phyloP scores from a whole-genome alignment of 1,140 invertebrate genomes.

The Micrasema minimum region DNA sequence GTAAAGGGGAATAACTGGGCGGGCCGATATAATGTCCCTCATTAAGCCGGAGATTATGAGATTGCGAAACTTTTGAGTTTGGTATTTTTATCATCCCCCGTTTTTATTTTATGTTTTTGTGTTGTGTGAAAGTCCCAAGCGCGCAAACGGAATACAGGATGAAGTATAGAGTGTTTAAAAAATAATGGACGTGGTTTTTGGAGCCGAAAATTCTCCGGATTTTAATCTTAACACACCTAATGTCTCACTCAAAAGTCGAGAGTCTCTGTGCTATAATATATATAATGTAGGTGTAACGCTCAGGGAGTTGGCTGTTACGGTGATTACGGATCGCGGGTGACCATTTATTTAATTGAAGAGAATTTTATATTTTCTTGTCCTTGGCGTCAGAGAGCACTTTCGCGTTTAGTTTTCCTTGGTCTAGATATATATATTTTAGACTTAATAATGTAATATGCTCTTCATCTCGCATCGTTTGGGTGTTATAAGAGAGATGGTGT shows the following conservation, averaged over 20 bases:
- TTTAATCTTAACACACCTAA: constrained; percentile 30
- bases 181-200: constrained; percentile 14
- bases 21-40: constrained; percentile 33
- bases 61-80: constrained; percentile 32
- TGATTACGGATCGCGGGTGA: neutral
- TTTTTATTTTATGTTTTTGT: constrained; percentile 14
- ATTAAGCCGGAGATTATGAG: constrained; percentile 37
- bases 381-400: too few relatives aligned
- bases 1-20: constrained; percentile 27
- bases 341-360: constrained; percentile 2
- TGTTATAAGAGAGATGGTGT: too few relatives aligned
- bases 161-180: constrained; percentile 32
- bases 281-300: too few relatives aligned
- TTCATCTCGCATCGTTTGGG: too few relatives aligned
- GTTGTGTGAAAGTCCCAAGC: neutral
- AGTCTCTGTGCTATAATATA: neutral
- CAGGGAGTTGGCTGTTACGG: too few relatives aligned
- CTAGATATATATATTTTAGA: too few relatives aligned
- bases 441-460: too few relatives aligned
- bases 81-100: constrained; percentile 17
- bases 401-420: too few relatives aligned
- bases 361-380: neutral
- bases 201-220: neutral
- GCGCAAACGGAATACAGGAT: constrained; percentile 12
- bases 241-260: constrained; percentile 22